Evolutionary conservation across 64 coral and sea anemone species (phyloP), one percentile per base, ranked within the genome.

Genomic region (Montipora efflorescens): DNA sequence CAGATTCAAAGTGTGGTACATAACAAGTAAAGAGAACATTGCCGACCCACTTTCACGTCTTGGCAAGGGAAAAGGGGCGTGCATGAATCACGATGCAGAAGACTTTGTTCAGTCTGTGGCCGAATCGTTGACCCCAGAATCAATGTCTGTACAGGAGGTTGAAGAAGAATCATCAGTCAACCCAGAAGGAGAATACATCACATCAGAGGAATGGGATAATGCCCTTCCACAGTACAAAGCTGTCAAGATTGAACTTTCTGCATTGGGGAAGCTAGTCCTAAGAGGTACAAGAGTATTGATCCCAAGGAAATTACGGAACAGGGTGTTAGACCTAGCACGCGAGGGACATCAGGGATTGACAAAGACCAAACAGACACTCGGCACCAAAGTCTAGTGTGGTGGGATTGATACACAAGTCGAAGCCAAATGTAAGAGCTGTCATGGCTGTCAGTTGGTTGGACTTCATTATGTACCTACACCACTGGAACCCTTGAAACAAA

Each of bases 401-500:
- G 36, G 36, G 36, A 36, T 36, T 36, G 36, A 36, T 36, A 36
- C 1, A 22, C 85, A 89, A 74, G 92, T 62, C 1, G 87, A 94
- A 82, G 49, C 45, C 12, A 89, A 55, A 36, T 89, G 86, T 36
- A 94, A 51, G 61, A 81, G 48, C 47, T 94, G 87, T 64, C 70
- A 76, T 83, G 78, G 93, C 7, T 94, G 93, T 36, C 93, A 84
- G 71, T 47, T 94, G 6, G 93, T 94, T 48, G 87, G 77, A 45
- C 67, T 47, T 57, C 53, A 6, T 11, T 8, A 6, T 8, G 7
- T 57, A 7, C 87, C 93, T 1, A 74, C 78, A 66, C 86, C 92
- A 81, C 92, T 84, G 4, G 79, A 89, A 84, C 93, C 93, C 16
- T 28, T 95, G 52, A 83, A 50, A 59, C 25, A 88, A 6, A 89